These are phyloP conservation scores for Maniola hyperantus DNA, from an alignment of 2,888 invertebrate genomes.

Conservation along the genomic window DNA sequence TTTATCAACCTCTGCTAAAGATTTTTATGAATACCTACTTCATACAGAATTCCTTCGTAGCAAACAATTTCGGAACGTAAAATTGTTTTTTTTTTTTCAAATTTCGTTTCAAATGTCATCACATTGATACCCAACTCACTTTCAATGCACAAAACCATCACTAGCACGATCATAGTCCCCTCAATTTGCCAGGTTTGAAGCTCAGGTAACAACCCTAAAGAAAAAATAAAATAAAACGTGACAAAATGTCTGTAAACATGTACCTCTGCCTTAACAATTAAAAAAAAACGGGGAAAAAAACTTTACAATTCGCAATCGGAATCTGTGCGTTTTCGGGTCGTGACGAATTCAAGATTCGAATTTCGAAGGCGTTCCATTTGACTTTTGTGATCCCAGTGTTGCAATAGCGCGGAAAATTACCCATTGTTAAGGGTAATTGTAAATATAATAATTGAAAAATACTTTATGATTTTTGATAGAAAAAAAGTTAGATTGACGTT, in stretches of 20 bases:
- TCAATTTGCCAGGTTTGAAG: slow-evolving; percentile 66
- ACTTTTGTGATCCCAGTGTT: slow-evolving; percentile 62
- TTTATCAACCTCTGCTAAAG: slow-evolving; percentile 30
- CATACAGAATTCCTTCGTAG: slow-evolving; percentile 16
- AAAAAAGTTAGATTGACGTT: slow-evolving; percentile 52
- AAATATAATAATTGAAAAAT: slow-evolving; percentile 48
- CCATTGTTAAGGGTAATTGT: slow-evolving; percentile 63
- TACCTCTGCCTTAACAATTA: slow-evolving; percentile 66
- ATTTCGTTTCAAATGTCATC: slow-evolving; percentile 65
- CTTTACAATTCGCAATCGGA: slow-evolving; percentile 58
- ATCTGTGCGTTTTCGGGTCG: slow-evolving; percentile 46
- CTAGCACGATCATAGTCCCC: slow-evolving; percentile 63
- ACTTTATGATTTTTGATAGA: slow-evolving; percentile 55
- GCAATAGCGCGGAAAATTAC: slow-evolving; percentile 68
- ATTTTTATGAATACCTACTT: slow-evolving; percentile 18
- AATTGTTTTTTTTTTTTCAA: slow-evolving; percentile 44
- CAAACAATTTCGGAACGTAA: slow-evolving; percentile 33
- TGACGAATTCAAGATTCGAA: slow-evolving; percentile 67
- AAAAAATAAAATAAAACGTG: slow-evolving; percentile 72
- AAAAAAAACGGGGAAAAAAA: slow-evolving; percentile 55
- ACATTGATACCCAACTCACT: slow-evolving; percentile 60
- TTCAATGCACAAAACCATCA: slow-evolving; percentile 49
- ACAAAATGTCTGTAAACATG: slow-evolving; percentile 82
- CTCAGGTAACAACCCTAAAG: slow-evolving; percentile 64
- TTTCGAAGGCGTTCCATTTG: slow-evolving; percentile 74